Percentiles rank a stretch among this genome's conserved stretches.
Conservation (phyloP, 2,888 invertebrate genomes). For the Epistrophella euchroma region DNA sequence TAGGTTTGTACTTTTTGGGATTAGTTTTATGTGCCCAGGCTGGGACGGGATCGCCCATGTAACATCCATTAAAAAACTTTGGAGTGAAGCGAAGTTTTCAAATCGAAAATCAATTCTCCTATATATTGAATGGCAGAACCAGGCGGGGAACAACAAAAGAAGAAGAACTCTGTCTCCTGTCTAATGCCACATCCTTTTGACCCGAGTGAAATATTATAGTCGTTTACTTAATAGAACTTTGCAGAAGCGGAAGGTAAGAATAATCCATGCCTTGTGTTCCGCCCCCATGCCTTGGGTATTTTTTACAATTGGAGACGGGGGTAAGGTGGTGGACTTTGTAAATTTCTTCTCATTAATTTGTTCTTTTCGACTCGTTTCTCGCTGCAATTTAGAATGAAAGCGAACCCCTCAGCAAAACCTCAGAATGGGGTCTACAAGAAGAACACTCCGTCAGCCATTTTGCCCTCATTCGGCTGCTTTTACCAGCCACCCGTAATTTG, state of each 20-base stretch:
- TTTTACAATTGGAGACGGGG: neutral
- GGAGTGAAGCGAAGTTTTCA: constrained; percentile 67
- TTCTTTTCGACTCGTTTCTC: constrained; percentile 66
- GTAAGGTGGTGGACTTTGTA: constrained; percentile 48
- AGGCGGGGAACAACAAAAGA: constrained; percentile 16
- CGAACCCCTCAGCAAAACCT: neutral
- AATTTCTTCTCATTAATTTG: constrained; percentile 75
- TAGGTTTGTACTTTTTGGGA: constrained; percentile 14
- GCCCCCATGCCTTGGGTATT: constrained; percentile 16
- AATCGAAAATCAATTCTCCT: constrained; percentile 72
- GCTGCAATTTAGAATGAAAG: constrained; percentile 62
- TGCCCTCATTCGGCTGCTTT: constrained; percentile 17
- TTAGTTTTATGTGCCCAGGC: constrained; percentile 28
- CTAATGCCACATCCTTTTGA: constrained; percentile 64
- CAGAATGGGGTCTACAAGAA: neutral
- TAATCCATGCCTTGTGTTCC: constrained; percentile 44
- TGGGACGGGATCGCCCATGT: constrained; percentile 17
- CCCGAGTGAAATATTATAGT: constrained; percentile 71
- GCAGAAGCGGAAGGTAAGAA: constrained; percentile 49
- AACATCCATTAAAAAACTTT: constrained; percentile 72
- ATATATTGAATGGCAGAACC: constrained; percentile 57
- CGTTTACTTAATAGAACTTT: constrained; percentile 71
- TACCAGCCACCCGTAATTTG: constrained; percentile 64
- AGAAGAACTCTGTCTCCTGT: constrained; percentile 35
- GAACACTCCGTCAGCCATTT: constrained; percentile 48